phyloP scores from a whole-genome alignment of 2,113 vertebrate species.

The Bufo gargarizans region DNA sequence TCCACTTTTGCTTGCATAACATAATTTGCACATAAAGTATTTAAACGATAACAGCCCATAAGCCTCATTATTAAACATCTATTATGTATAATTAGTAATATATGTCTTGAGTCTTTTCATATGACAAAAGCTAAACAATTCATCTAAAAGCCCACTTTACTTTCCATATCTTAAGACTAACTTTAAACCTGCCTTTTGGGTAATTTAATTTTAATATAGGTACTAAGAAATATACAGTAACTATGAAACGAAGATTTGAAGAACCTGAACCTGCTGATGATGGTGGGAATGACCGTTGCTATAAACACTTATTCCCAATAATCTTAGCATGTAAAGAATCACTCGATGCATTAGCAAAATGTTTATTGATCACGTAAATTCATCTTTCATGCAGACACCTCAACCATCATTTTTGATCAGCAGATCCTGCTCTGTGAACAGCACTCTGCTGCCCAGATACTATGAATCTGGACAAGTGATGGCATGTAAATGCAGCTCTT shows the following conservation, averaged over 20 bases:
- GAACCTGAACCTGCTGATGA: too few species aligned
- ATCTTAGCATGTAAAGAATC: too few species aligned
- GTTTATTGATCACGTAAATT: too few species aligned
- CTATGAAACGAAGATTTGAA: background rate
- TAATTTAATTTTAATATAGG: background rate
- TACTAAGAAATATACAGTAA: background rate
- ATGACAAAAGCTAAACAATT: background rate
- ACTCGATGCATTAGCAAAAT: too few species aligned
- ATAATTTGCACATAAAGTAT: background rate
- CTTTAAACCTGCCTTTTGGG: background rate
- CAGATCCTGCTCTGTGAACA: too few species aligned
- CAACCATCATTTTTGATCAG: too few species aligned
- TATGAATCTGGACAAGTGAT: too few species aligned
- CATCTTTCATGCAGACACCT: too few species aligned
- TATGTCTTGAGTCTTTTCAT: background rate
- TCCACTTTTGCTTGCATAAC: background rate
- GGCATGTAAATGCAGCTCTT: too few species aligned
- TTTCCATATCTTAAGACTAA: background rate
- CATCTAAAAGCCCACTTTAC: background rate
- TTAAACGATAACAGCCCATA: background rate
- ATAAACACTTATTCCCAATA: too few species aligned
- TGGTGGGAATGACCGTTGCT: too few species aligned
- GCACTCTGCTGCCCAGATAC: too few species aligned
- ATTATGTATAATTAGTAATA: background rate
- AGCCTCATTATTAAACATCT: background rate